Conservation (phyloP, 2,797 vertebrate species). For the Tapera naevia region DNA sequence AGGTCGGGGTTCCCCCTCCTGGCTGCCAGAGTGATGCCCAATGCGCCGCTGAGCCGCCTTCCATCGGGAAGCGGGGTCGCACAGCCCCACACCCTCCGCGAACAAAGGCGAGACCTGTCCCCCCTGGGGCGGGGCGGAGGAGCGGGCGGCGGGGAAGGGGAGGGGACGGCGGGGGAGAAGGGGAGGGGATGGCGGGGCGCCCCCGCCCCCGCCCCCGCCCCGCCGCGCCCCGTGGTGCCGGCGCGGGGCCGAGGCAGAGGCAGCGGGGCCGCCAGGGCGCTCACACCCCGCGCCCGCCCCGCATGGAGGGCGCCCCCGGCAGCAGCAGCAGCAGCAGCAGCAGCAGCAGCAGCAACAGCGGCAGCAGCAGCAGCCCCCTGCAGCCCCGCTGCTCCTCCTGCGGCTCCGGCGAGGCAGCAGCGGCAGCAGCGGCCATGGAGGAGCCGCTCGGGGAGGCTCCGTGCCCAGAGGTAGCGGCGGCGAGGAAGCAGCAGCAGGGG, state of each 20-base stretch:
- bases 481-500: constrained; percentile 82
- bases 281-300: constrained; percentile 1
- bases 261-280: constrained; percentile 51
- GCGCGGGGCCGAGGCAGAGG: constrained; percentile 13
- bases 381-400: constrained; percentile 12
- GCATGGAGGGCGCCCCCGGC: constrained; percentile 22
- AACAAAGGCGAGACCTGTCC: background rate
- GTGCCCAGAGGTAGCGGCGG: constrained; percentile 51
- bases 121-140: background rate
- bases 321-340: background rate
- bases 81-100: accelerated
- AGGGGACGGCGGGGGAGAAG: too few species aligned
- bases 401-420: background rate
- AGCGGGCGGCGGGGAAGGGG: background rate
- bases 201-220: background rate
- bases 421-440: constrained; percentile 27
- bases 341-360: too few species aligned
- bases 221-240: constrained; percentile 43
- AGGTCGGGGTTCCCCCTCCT: too few species aligned
- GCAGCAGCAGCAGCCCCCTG: background rate
- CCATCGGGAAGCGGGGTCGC: background rate
- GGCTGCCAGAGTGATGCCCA: too few species aligned
- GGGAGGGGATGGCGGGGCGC: background rate
- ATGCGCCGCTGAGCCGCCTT: background rate
- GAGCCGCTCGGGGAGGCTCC: constrained; percentile 34